These are phyloP conservation scores for Acromyrmex echinatior DNA, from an alignment of 1,140 invertebrate genomes.

Conservation along the genomic window DNA sequence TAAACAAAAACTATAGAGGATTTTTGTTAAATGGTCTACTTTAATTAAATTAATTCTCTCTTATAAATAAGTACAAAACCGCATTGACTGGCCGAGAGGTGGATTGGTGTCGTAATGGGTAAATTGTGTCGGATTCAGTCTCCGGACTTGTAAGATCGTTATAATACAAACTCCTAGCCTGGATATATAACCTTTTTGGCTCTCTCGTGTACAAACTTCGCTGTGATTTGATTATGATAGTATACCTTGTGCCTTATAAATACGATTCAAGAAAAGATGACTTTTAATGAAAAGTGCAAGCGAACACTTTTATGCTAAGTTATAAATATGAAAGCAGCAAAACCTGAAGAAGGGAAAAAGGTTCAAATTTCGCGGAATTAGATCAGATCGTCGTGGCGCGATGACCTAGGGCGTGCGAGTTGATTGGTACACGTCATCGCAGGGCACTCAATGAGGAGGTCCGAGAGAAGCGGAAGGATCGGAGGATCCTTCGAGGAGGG, in stretches of 20 bases:
- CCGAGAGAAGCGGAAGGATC: no score
- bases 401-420: no score
- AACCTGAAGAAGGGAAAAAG: no score
- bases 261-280: not conserved
- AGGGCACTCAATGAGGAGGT: no score
- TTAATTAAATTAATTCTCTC: not conserved
- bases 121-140: slow-evolving; percentile 48
- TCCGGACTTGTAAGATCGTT: not conserved
- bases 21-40: not conserved
- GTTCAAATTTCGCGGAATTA: no score
- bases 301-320: not conserved
- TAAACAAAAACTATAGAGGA: not conserved
- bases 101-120: slow-evolving; percentile 5
- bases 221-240: slow-evolving; percentile 32
- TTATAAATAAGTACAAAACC: not conserved
- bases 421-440: no score
- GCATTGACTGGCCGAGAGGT: not conserved
- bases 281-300: not conserved
- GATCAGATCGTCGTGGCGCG: no score
- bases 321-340: not conserved
- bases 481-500: no score
- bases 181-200: slow-evolving; percentile 10
- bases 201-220: slow-evolving; percentile 33
- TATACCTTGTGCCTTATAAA: not conserved
- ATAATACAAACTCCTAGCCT: slow-evolving; percentile 21